Evolutionary conservation across 23 tunicate species (phyloP), one percentile per base, ranked within the genome.

Genomic region (Corella eumyota): DNA sequence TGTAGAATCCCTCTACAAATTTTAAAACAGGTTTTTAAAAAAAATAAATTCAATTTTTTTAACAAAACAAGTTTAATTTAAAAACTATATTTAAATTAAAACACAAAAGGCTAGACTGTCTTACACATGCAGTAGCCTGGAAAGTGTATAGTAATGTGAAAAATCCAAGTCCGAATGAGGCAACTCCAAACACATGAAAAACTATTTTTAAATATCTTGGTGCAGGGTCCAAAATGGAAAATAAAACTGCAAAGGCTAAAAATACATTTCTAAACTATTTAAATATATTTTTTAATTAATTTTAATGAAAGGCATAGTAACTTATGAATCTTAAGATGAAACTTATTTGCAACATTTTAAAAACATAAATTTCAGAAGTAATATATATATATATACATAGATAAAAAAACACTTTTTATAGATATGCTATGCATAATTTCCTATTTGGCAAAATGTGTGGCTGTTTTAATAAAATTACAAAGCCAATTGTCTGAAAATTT

Each of bases 111-210:
- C 13, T 55, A 40, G 15, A 9, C 2, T 9, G 7, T 61, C 94
- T 69, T 62, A 84, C 94, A 70, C 94, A 84, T 17, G 73, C 52
- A 34, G 53, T 17, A 36, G 94, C 83, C 29, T 84, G 72, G 58
- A 84, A 75, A 2, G 94, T 75, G 56, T 55, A 75, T 33, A 56
- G 62, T 0, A 66, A 62, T 5, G 94, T 75, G 22, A 84, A 33
- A 19, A 84, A 13, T 6, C 83, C 83, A 27, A 84, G 66, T 23
- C 75, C 64, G n/a, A 75, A 55, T 3, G 94, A 75, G 2, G 57
- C 72, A 45, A 84, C 24, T 40, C 94, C 94, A 75, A 61, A 84
- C 0, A 51, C 57, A 58, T 84, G 94, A 54, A 75, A 84, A 4
- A 48, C 64, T 9, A 75, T 32, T 28, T 62, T 75, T 3, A 69